Conservation (phyloP, 30 jellyfish, hydroid and myxozoan genomes). For the Hydractinia symbiolongicarpus region DNA sequence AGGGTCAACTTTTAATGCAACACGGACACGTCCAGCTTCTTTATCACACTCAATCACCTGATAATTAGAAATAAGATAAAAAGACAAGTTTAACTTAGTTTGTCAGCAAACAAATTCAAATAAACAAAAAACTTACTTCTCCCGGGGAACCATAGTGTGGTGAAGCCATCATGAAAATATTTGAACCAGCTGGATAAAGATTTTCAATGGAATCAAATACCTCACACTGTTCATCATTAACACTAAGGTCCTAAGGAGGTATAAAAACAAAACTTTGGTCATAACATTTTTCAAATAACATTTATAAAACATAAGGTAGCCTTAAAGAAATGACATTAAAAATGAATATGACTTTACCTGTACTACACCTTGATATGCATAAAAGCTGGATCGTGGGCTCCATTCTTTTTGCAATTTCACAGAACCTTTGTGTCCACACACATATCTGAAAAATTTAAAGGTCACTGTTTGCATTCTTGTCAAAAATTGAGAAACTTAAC, state of each 20-base stretch:
- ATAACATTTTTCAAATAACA: neutral
- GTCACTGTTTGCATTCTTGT: too few relatives aligned
- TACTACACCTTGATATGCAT: constrained; percentile 57
- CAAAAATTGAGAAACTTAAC: too few relatives aligned
- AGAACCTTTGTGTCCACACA: constrained; percentile 50
- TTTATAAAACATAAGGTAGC: neutral
- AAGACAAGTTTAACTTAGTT: neutral
- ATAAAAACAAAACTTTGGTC: neutral
- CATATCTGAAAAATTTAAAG: constrained; percentile 35
- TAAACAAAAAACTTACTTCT: constrained; percentile 42
- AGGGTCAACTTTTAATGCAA: constrained; percentile 47
- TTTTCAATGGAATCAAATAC: constrained; percentile 45
- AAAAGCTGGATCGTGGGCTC: constrained; percentile 47
- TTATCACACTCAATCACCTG: constrained; percentile 73
- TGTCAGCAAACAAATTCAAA: neutral
- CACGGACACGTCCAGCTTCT: constrained; percentile 57
- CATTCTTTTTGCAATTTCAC: constrained; percentile 67
- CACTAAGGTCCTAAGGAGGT: constrained; percentile 14
- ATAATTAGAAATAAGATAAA: neutral
- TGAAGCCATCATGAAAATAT: constrained; percentile 85
- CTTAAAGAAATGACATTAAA: neutral
- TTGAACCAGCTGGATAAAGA: constrained; percentile 40
- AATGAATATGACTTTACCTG: constrained; percentile 42
- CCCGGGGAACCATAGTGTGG: constrained; percentile 86
- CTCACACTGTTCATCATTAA: neutral